Evolutionary conservation across 1,140 invertebrate species (phyloP), one percentile per base, ranked within the genome.

Genomic region (Drosophila bifasciata): DNA sequence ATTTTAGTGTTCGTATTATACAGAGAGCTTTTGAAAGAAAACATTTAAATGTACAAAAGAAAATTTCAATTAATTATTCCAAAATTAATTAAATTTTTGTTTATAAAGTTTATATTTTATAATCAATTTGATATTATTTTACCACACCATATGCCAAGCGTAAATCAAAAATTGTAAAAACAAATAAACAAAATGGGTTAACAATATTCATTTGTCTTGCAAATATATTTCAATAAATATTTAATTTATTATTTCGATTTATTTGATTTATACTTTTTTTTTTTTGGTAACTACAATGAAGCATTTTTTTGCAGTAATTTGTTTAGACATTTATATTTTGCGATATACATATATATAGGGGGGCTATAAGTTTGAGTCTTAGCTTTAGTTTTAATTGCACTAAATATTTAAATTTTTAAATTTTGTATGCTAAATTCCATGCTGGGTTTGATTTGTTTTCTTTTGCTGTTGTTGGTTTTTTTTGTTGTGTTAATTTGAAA

Each of bases 61-160:
- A 80, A 53, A 70, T 56, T 39, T 28, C 11, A 36, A 8, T 41
- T 59, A 56, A 32, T 19, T 41, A 51, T 57, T 57, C 57, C 15
- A 16, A 63, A 58, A 13, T n/a, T 53, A 25, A 56, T 43, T 28
- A 49, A 28, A 25, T 39, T 52, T 23, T 45, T 49, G 23, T 51
- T 11, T 23, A 19, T 46, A 36, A 36, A 43, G n/a, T n/a, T n/a
- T 9, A 28, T 55, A 11, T 51, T 32, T 57, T 55, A 15, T 17
- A 28, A 32, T n/a, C 1, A 21, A 28, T 45, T 59, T 25, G 45
- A 74, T 77, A 77, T 80, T 69, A 79, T 86, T 85, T 84, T 88
- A 90, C 89, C 89, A 90, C 73, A 90, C 80, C 89, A 90, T 89
- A 89, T 90, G 80, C 80, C 79, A 77, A 72, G 73, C 50, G 55